These are phyloP conservation scores for Karalla daura DNA, from an alignment of 2,797 vertebrate genomes.

Conservation along the genomic window DNA sequence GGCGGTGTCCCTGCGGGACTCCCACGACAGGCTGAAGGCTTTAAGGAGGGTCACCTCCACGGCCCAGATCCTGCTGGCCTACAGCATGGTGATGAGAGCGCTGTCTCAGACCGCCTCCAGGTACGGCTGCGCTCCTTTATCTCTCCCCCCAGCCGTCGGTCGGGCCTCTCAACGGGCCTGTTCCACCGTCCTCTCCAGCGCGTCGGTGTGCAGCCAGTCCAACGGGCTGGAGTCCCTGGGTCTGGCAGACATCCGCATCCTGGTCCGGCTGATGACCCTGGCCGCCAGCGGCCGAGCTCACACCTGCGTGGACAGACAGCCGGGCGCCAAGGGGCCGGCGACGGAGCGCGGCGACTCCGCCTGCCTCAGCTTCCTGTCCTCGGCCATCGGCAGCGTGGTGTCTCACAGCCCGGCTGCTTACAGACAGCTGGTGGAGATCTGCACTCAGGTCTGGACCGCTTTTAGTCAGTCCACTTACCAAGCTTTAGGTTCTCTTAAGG, in stretches of 20 bases:
- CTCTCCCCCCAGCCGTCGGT: too few relatives aligned
- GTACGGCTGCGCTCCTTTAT: too few relatives aligned
- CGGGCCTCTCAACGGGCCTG: too few relatives aligned
- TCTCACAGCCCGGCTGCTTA: conserved; percentile 82
- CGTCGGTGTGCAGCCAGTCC: conserved; percentile 79
- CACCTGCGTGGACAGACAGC: conserved; percentile 69
- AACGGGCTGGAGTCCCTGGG: conserved; percentile 85
- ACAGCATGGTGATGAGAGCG: conserved; percentile 87
- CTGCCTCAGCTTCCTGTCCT: conserved; percentile 84
- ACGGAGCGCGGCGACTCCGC: conserved; percentile 72
- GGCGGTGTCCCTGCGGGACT: conserved; percentile 82
- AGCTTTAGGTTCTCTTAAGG: too few relatives aligned
- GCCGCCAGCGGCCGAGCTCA: conserved; percentile 83
- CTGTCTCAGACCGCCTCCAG: conserved; percentile 85
- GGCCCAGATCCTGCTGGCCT: conserved; percentile 86
- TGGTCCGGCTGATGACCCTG: conserved; percentile 87
- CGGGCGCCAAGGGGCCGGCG: conserved; percentile 48
- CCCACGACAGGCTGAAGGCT: conserved; percentile 84
- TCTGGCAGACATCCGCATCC: conserved; percentile 85
- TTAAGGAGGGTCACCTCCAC: conserved; percentile 84
- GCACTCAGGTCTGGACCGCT: conserved; percentile 85
- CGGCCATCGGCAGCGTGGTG: conserved; percentile 85
- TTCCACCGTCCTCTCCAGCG: conserved; percentile 66
- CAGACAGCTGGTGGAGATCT: conserved; percentile 86
- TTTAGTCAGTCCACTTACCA: background rate